phyloP scores from a whole-genome alignment of 2,113 vertebrate species.

The Psammodynastes pulverulentus region DNA sequence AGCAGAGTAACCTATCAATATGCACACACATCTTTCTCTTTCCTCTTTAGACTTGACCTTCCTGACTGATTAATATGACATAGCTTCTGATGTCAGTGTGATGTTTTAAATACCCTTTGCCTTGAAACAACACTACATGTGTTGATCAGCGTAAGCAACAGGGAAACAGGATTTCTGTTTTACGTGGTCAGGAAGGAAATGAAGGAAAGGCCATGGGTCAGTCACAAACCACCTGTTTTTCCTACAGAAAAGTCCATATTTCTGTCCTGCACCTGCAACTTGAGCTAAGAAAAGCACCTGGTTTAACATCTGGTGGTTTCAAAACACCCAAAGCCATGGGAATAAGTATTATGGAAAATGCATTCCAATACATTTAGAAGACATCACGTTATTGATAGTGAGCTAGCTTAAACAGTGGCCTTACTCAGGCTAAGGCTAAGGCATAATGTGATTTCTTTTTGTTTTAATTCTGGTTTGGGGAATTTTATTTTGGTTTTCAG shows the following conservation, averaged over 20 bases:
- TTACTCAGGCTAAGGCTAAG: neutral
- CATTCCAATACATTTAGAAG: neutral
- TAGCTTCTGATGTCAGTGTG: neutral
- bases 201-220: neutral
- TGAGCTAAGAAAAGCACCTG: neutral
- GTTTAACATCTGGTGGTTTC: neutral
- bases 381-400: neutral
- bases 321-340: neutral
- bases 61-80: constrained; percentile 24
- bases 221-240: neutral
- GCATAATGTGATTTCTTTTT: neutral
- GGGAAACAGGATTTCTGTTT: neutral
- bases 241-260: neutral
- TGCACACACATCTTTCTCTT: neutral
- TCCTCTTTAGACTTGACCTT: constrained; percentile 21
- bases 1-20: constrained; percentile 11
- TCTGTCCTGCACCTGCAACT: neutral
- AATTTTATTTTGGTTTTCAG: neutral
- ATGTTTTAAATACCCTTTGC: neutral
- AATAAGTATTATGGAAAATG: neutral
- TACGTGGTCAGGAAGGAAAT: neutral
- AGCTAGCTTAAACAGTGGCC: neutral
- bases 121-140: constrained; percentile 13
- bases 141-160: neutral
- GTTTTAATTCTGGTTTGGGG: neutral